These are phyloP conservation scores for Cryptomyrus ogoouensis DNA, from an alignment of 2,113 vertebrate genomes.

Conservation along the genomic window DNA sequence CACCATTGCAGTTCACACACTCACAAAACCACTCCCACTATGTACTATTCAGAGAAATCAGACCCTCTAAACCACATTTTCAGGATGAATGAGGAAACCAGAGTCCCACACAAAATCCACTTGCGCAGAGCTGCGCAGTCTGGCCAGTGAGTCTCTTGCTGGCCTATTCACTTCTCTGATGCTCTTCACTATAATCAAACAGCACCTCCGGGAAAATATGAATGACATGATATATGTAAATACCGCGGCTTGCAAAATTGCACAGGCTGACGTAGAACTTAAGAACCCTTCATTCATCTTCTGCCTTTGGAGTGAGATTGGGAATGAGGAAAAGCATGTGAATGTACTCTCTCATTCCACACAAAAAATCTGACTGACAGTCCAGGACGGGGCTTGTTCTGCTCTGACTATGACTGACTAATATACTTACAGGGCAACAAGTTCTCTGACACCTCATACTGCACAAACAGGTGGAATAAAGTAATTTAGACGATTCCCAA, in stretches of 20 bases:
- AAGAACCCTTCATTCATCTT: not conserved
- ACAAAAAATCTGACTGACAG: not conserved
- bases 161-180: not conserved
- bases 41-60: not conserved
- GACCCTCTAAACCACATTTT: not conserved
- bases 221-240: not conserved
- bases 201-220: not conserved
- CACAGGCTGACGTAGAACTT: not conserved
- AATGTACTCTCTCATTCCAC: not conserved
- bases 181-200: not conserved
- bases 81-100: not conserved
- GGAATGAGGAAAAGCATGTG: not conserved
- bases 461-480: not conserved
- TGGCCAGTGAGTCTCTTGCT: not conserved
- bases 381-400: not conserved
- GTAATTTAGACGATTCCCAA: not conserved
- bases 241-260: not conserved
- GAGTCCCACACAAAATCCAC: not conserved
- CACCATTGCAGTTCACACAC: not conserved
- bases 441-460: not conserved
- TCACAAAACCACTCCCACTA: not conserved
- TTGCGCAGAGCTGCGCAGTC: not conserved
- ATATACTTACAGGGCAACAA: not conserved
- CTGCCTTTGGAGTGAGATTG: not conserved
- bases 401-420: not conserved